Conservation (phyloP, 2,113 vertebrate genomes). For the Camelus bactrianus region DNA sequence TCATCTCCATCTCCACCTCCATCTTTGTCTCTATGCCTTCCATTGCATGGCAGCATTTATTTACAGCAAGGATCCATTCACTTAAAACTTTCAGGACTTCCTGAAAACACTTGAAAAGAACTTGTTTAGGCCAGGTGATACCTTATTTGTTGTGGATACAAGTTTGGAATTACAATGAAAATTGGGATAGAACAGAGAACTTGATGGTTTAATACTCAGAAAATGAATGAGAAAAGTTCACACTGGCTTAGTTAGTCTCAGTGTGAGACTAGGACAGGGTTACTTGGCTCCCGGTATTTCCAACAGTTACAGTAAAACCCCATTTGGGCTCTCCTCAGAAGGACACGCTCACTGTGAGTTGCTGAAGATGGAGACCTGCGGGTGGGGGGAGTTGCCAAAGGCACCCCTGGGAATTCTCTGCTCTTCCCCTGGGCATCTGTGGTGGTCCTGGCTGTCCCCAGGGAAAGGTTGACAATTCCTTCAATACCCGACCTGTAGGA, state of each 20-base stretch:
- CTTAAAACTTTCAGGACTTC: rapidly evolving
- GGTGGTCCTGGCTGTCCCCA: background rate
- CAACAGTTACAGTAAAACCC: background rate
- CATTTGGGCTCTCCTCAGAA: rapidly evolving
- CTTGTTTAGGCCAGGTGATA: background rate
- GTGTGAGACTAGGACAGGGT: background rate
- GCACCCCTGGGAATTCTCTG: rapidly evolving
- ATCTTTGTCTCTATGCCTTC: background rate
- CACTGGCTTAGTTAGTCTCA: background rate
- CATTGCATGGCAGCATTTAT: rapidly evolving
- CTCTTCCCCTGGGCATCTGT: rapidly evolving
- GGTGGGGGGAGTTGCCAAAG: background rate
- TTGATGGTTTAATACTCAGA: background rate
- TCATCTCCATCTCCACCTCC: no score
- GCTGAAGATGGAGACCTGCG: no score
- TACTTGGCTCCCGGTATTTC: background rate
- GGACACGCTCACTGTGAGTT: rapidly evolving
- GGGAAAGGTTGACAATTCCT: no score
- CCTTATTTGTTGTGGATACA: background rate
- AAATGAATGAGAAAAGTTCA: background rate
- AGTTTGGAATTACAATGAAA: background rate
- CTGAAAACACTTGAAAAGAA: background rate
- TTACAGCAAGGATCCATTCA: background rate
- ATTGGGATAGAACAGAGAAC: background rate
- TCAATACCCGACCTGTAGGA: rapidly evolving